Evolutionary conservation across 2,797 vertebrate species (phyloP).

Genomic region (Danio kyathit): DNA sequence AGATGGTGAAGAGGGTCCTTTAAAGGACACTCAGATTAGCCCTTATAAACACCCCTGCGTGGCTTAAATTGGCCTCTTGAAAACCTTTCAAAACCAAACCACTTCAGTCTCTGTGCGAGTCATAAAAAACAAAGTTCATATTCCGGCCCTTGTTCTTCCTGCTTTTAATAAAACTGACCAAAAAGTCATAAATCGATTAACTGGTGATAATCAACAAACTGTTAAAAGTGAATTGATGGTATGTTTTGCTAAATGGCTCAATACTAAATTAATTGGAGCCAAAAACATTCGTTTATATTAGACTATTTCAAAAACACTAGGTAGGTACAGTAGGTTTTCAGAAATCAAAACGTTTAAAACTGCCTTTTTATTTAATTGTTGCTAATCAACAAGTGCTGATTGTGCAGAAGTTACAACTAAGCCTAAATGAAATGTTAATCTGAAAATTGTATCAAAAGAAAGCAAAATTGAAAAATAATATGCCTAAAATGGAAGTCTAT

Average conservation of each 20-base stretch:
- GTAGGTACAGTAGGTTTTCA: no score
- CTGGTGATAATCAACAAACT: background rate
- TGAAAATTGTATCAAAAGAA: no score
- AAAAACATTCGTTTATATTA: background rate
- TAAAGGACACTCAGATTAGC: constrained; percentile 58
- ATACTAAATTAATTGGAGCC: background rate
- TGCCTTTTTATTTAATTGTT: no score
- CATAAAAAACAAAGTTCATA: constrained; percentile 2
- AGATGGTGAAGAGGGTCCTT: constrained; percentile 44
- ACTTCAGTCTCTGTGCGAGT: constrained; percentile 2
- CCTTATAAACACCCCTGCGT: constrained; percentile 41
- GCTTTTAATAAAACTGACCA: background rate
- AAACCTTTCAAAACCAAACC: constrained; percentile 46
- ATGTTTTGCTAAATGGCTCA: no score
- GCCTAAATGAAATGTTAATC: no score
- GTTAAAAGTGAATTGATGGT: background rate
- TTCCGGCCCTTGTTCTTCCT: background rate
- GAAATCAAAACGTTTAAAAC: no score
- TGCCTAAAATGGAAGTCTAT: no score
- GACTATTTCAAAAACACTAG: background rate
- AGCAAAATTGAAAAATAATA: no score
- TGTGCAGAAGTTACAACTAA: background rate
- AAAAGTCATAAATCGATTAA: background rate
- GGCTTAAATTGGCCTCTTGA: constrained; percentile 31
- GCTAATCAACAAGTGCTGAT: background rate